Evolutionary conservation across 2,113 vertebrate species (phyloP).

Genomic region (Malaclemys terrapin): DNA sequence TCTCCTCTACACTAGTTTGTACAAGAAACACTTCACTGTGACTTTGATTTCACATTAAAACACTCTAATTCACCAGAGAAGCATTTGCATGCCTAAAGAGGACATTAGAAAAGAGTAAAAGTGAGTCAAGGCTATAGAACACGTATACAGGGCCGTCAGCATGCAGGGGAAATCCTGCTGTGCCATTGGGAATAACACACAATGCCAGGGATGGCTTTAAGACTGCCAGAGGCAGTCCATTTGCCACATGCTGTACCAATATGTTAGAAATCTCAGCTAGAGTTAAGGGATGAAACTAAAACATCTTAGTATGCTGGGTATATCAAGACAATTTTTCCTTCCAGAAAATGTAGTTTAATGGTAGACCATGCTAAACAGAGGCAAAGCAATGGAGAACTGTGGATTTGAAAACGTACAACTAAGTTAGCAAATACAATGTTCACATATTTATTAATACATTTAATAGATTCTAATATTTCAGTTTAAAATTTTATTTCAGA

Average conservation of each 20-base stretch:
- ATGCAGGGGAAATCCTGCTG: not conserved
- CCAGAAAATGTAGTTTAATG: not conserved
- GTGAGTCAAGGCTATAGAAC: not conserved
- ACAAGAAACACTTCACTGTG: slow-evolving; percentile 1
- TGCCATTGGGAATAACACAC: too few species aligned
- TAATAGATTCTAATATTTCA: not conserved
- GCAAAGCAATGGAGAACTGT: not conserved
- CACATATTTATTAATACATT: not conserved
- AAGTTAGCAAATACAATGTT: not conserved
- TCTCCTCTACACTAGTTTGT: not conserved
- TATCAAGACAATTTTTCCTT: not conserved
- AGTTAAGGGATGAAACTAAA: not conserved
- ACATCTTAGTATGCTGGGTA: not conserved
- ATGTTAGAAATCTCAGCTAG: not conserved
- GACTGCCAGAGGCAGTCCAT: not conserved
- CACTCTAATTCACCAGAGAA: not conserved
- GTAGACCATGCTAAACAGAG: not conserved
- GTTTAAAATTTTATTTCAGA: not conserved
- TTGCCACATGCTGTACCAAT: not conserved
- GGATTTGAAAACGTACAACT: not conserved
- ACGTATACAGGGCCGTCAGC: not conserved
- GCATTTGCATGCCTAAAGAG: slow-evolving; percentile 4
- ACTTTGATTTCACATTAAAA: slow-evolving; percentile 42
- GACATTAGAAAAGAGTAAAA: not conserved
- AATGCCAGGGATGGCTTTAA: not conserved